Evolutionary conservation across 2,888 invertebrate species (phyloP).

Genomic region (Ariolimax columbianus): DNA sequence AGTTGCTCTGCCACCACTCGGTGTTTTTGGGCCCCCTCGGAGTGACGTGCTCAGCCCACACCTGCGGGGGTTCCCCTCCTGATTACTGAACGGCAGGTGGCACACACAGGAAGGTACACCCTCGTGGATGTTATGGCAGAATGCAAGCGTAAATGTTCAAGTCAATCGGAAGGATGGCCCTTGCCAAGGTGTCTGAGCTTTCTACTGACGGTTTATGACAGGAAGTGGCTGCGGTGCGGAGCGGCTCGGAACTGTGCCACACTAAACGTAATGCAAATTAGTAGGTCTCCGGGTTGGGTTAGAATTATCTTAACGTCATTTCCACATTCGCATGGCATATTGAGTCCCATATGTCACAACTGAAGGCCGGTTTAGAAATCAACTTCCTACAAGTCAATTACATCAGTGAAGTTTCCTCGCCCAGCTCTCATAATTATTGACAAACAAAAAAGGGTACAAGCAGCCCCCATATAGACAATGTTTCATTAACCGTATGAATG

Average conservation of each 20-base stretch:
- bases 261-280: constrained; percentile 7
- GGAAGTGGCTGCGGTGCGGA: constrained; percentile 21
- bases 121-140: not conserved
- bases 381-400: not conserved
- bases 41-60: too few species aligned
- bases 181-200: not conserved
- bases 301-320: not conserved
- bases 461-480: too few species aligned
- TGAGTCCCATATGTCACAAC: not conserved
- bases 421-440: too few species aligned
- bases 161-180: not conserved
- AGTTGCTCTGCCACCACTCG: too few species aligned
- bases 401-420: too few species aligned
- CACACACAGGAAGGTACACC: not conserved
- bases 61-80: too few species aligned
- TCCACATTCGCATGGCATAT: not conserved
- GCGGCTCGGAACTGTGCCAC: not conserved
- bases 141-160: not conserved
- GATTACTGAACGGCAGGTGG: too few species aligned
- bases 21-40: too few species aligned
- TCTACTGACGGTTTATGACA: not conserved
- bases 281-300: not conserved
- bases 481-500: too few species aligned
- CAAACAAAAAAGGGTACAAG: too few species aligned
- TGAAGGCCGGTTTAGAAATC: not conserved